phyloP scores from a whole-genome alignment of 2,113 vertebrate genomes.

The Mixornis gularis region DNA sequence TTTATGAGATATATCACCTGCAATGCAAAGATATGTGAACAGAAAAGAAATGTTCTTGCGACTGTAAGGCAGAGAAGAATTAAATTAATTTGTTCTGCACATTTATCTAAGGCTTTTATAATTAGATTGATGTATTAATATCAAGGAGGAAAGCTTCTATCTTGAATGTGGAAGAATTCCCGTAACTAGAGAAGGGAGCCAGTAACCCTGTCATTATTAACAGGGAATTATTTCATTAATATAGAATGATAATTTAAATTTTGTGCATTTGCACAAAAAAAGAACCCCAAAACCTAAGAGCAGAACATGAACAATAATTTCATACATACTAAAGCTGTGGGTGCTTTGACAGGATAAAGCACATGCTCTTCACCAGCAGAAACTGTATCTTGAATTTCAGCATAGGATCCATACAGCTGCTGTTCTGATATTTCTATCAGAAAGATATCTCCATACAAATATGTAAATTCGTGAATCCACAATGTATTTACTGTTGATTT shows the following conservation, averaged over 20 bases:
- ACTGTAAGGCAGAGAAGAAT: background rate
- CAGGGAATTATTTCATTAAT: background rate
- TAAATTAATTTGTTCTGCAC: background rate
- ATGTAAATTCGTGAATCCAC: background rate
- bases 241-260: background rate
- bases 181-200: background rate
- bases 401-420: background rate
- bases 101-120: background rate
- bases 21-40: slow-evolving; percentile 6
- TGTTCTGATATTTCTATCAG: background rate
- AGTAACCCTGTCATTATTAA: background rate
- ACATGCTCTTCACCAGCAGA: background rate
- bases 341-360: background rate
- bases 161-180: background rate
- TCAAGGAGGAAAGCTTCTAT: background rate
- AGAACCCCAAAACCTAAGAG: background rate
- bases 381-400: background rate
- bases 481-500: background rate
- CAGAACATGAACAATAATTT: background rate
- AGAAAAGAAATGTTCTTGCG: background rate
- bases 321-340: background rate
- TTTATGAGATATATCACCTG: slow-evolving; percentile 5
- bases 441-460: background rate
- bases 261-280: background rate
- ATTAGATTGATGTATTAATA: slow-evolving; percentile 16